Evolutionary conservation across 1,140 invertebrate genomes (phyloP), one percentile per base, ranked within the genome.

Genomic region (Parasteatoda tepidariorum): DNA sequence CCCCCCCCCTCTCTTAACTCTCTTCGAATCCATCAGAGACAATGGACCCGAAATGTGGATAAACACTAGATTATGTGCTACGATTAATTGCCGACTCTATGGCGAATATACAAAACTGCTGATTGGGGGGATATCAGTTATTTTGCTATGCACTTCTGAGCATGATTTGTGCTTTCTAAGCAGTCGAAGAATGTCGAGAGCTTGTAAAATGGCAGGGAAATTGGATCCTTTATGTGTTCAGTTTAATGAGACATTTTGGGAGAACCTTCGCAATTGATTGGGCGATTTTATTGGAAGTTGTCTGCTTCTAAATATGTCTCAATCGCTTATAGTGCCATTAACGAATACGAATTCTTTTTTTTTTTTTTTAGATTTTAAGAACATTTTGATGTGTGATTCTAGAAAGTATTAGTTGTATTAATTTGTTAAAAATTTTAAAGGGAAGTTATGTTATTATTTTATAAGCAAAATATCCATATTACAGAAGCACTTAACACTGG

Each of bases 11-110:
- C 38, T 48, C 38, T 48, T 48, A 48, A 48, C 9, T 18, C 38
- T 71, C 68, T 48, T 28, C 31, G 48, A 24, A 75, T 34, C 70
- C 55, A 73, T 73, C 73, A 62, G 15, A 75, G 55, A 75, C 73
- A 75, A 75, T 75, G 73, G 73, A 33, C 55, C 38, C 57, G 73
- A 62, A 75, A 75, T 75, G 38, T 54, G 73, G 59, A 75, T 75
- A 75, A 75, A 75, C 73, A 75, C 57, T 55, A 30, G 57, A 75
- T 75, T 75, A 75, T 75, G 41, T 33, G 59, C 33, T 24, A 30
- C 31, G 73, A 75, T 75, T 75, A 75, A 75, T 33, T 48, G 41
- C 7, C 26, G 70, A 73, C 38, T 57, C 26, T 62, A 61, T 41
- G 61, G 57, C 57, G 18, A 30, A 55, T 9, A 24, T 38, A 41